These are phyloP conservation scores for Paradoxurus hermaphroditus DNA, from an alignment of 2,113 vertebrate species.

Conservation along the genomic window DNA sequence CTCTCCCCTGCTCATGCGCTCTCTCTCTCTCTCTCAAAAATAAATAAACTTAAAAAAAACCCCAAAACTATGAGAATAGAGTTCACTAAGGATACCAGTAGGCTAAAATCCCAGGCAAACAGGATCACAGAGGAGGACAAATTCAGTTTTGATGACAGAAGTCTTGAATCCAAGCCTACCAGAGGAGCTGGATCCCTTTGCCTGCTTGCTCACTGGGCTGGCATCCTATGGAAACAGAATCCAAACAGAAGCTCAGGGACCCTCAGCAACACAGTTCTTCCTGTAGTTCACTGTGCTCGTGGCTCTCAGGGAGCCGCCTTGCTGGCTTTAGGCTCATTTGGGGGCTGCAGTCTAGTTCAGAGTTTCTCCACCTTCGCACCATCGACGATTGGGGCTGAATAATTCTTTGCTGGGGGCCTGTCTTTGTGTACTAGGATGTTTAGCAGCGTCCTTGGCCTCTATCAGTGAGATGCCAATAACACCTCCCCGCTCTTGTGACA, in stretches of 20 bases:
- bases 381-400: background rate
- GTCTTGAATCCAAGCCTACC: background rate
- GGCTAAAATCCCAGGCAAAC: background rate
- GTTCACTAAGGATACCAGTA: background rate
- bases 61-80: background rate
- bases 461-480: background rate
- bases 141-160: background rate
- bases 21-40: no score
- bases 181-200: background rate
- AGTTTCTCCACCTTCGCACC: background rate
- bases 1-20: no score
- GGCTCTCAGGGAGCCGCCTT: background rate
- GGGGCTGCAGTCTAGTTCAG: background rate
- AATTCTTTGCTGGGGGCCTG: background rate
- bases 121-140: background rate
- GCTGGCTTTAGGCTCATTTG: background rate
- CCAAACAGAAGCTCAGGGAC: background rate
- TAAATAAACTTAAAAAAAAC: no score
- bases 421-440: background rate
- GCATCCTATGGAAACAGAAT: background rate
- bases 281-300: background rate
- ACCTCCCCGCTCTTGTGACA: background rate
- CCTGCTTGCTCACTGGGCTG: background rate
- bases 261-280: background rate
- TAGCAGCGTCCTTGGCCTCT: background rate